Evolutionary conservation across 2,113 vertebrate genomes (phyloP), one percentile per base, ranked within the genome.

Genomic region (Lutjanus erythropterus): DNA sequence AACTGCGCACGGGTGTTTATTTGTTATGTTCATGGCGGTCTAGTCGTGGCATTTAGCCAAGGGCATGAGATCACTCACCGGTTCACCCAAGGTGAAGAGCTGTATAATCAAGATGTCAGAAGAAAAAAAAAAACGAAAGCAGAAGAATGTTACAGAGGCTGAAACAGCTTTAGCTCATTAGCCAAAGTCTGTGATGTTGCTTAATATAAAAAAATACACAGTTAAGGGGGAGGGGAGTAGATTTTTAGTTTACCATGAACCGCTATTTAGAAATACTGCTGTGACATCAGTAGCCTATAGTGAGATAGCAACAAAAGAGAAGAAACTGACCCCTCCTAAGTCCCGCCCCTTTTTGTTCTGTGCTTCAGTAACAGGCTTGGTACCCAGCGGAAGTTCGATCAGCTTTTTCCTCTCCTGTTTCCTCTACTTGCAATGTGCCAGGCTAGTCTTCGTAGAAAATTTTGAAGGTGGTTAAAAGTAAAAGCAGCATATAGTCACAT

Each of bases 71-170:
- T 33, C 47, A 21, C 18, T 71, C 62, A 58, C 18, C 11, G 6
- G 61, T 42, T 78, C 56, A 5, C 27, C 66, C 31, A 18, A 23
- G 37, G 27, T 61, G n/a, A 74, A 53, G 42, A 42, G n/a, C 25
- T 31, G 42, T 10, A 37, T 53, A 42, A 67, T 39, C 19, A 25
- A 70, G 37, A 37, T 71, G 19, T 31, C 9, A 27, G 23, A 9
- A 42, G 39, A 56, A 58, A 5, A 0, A 5, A 18, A 29, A 58
- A 16, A 69, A 21, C 9, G 37, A 15, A 21, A 10, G 29, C 52
- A n/a, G n/a, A n/a, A n/a, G n/a, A n/a, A n/a, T n/a, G n/a, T n/a
- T n/a, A n/a, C n/a, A n/a, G n/a, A n/a, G n/a, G n/a, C n/a, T n/a
- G n/a, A n/a, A n/a, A n/a, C n/a, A n/a, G n/a, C n/a, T n/a, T 3